Evolutionary conservation across 2,113 vertebrate genomes (phyloP).

Genomic region (Ivindomyrus marchei): DNA sequence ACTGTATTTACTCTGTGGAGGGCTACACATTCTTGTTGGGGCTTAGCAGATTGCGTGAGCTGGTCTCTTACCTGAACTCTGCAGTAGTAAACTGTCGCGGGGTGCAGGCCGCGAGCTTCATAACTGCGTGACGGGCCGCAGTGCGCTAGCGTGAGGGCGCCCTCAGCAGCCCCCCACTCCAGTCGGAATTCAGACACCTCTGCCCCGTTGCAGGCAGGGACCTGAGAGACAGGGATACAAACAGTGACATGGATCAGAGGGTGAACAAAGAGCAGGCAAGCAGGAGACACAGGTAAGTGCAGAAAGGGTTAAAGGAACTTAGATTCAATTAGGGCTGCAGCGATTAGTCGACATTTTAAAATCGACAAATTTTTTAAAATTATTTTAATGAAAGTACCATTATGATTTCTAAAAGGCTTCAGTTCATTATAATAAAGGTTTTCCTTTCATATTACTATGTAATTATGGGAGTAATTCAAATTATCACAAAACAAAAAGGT

Average conservation of each 20-base stretch:
- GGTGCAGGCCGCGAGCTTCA: conserved; percentile 62
- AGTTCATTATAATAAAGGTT: no score
- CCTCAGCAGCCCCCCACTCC: conserved; percentile 64
- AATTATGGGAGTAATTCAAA: no score
- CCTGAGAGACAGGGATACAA: conserved; percentile 38
- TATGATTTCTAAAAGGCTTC: no score
- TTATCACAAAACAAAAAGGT: no score
- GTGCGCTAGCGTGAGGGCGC: conserved; percentile 57
- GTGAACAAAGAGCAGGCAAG: neutral
- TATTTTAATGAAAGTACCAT: no score
- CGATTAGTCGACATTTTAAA: no score
- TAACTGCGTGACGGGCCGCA: conserved; percentile 56
- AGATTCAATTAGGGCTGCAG: no score
- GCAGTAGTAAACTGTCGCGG: conserved; percentile 67
- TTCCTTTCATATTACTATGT: no score
- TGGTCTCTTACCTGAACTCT: conserved; percentile 62
- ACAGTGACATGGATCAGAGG: neutral
- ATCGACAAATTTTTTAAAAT: no score
- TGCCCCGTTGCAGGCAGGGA: conserved; percentile 57
- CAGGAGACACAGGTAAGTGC: neutral
- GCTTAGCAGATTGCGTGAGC: neutral
- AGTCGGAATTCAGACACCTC: conserved; percentile 60
- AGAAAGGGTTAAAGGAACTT: neutral
- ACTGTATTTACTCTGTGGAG: neutral
- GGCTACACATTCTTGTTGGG: neutral